Evolutionary conservation across 2,113 vertebrate species (phyloP), one percentile per base, ranked within the genome.

Genomic region (Bucco capensis): DNA sequence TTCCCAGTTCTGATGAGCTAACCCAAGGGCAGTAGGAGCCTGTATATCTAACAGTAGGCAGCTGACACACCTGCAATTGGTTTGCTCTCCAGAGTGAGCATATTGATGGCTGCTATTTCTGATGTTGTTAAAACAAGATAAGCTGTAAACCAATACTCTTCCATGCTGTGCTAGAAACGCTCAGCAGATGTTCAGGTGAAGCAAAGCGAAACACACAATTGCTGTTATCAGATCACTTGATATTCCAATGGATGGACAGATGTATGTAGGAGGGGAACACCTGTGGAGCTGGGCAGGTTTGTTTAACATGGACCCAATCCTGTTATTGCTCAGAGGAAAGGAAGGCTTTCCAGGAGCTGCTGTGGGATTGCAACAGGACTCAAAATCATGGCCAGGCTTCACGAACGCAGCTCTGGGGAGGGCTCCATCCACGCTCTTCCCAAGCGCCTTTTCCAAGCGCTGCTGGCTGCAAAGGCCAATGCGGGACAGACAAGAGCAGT

Each of bases 21-120:
- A 93, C 62, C 79, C 13, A 23, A 66, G 50, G 58, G 3, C 38
- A 64, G 67, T 40, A 56, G 0, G 1, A 76, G 40, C 28, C 61
- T 21, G 15, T 9, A 38, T 88, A 21, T 72, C 33, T 42, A 83
- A 76, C 10, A 19, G 38, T 42, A 88, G 71, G 53, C 74, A 76
- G 64, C 64, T 91, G 93, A 44, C 84, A 88, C 56, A 73, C 78
- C 87, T 86, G 89, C 12, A 0, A n/a, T 2, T 35, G 66, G 28
- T 76, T 91, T 91, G 66, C 84, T 79, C 74, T 90, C 90, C 6
- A 76, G 91, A 54, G 66, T 46, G 25, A 90, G 22, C 70, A 27
- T 62, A 27, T 2, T 30, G 49, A 33, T 84, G 53, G 12, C 74
- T 78, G 65, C 38, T 56, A 77, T 60, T 89, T 88, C 91, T 87